Base-by-base conservation (phyloP, 2,113 vertebrate species). In the Rhea pennata region DNA sequence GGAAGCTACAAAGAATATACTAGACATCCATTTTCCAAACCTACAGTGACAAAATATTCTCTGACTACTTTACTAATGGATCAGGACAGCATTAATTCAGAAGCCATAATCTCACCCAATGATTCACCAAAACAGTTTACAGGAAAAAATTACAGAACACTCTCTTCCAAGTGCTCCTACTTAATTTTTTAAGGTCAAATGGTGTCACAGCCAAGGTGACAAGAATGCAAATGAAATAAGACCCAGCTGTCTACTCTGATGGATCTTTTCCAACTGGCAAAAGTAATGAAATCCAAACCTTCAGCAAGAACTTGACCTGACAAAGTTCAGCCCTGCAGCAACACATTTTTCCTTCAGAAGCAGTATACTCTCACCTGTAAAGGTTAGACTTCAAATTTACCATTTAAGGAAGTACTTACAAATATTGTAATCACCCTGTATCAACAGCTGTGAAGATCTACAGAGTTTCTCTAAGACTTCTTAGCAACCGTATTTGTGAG, bases 181-280 rank as follows among this genome's bases (percentile, higher is more conserved):
- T 44, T 77, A 29, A 46, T 73, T 23, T 78, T 46, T 69, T 36
- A 53, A 91, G 66, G 87, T 83, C 62, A 89, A 86, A 76, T 64
- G 20, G 66, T 74, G 90, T 70, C 66, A 82, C 62, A 93, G 26
- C 44, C 77, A 79, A 76, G n/a, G 66, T 89, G 74, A 81, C 8
- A 92, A 72, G n/a, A 27, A 26, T 54, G 36, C 50, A 54, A 54
- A 73, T 8, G 93, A 96, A 96, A 95, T 87, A 95, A 82, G 93
- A 95, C n/a, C 81, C 93, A 89, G 17, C 23, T 29, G 3, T 19
- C 80, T 77, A 48, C 65, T 88, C 48, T 61, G 53, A 95, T 88
- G 92, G 92, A 91, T 74, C 72, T 91, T 74, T 83, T 95, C 90
- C 96, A 97, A 3, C 40, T 97, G 92, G 69, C 88, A 90, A 85